A percentile compares a stretch with the other conserved stretches of the same genome.
These are phyloP conservation scores for Pteropus rufus DNA, from an alignment of 2,797 vertebrate species.

Conservation along the genomic window DNA sequence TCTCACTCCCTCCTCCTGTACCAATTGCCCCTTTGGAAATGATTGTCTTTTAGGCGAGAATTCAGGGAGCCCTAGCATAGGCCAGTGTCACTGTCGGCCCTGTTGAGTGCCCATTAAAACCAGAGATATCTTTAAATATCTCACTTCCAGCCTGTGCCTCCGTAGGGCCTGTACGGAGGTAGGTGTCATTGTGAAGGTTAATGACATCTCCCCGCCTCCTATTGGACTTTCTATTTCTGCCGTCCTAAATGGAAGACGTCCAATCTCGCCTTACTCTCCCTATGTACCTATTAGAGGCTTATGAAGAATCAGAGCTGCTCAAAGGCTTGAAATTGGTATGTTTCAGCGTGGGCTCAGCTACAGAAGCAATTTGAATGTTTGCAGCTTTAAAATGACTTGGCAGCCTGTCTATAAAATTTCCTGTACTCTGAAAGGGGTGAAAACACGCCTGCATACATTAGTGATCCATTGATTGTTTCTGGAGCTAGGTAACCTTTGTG, in stretches of 20 bases:
- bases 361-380: slow-evolving; percentile 46
- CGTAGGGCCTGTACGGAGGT: neutral
- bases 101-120: neutral
- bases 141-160: neutral
- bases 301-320: slow-evolving; percentile 35
- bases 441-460: neutral
- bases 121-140: neutral
- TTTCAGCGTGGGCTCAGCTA: slow-evolving; percentile 16
- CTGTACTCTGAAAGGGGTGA: slow-evolving; percentile 21
- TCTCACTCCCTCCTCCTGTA: neutral
- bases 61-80: neutral
- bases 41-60: slow-evolving; percentile 6
- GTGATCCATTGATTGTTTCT: neutral
- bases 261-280: neutral
- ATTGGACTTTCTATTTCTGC: neutral
- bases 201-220: neutral
- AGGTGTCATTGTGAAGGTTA: slow-evolving; percentile 35
- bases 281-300: slow-evolving; percentile 50
- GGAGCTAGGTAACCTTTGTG: slow-evolving; percentile 17
- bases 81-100: neutral
- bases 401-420: slow-evolving; percentile 49
- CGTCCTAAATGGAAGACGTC: slow-evolving; percentile 1
- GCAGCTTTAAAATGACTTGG: slow-evolving; percentile 46
- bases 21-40: neutral
- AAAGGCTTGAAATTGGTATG: neutral